phyloP scores from a whole-genome alignment of 2,113 vertebrate species.

The Sceloporus tristichus region DNA sequence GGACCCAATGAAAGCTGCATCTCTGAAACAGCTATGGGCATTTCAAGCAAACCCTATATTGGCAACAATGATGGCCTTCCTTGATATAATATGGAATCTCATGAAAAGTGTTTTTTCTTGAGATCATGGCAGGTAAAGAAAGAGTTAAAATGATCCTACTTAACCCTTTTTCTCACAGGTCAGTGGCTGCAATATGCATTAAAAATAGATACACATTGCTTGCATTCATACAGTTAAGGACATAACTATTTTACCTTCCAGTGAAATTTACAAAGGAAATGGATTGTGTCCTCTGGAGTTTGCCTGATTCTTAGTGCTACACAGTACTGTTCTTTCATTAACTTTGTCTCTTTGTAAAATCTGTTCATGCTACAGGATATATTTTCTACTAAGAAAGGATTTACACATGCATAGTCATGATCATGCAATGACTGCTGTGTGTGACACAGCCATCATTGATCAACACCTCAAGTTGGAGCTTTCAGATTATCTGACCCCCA shows the following conservation, averaged over 20 bases:
- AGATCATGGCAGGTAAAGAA: not conserved
- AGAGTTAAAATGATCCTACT: not conserved
- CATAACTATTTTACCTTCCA: not conserved
- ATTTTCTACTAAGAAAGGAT: not conserved
- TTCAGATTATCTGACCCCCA: not conserved
- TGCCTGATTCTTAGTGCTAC: conserved; percentile 15
- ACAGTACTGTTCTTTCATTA: conserved; percentile 26
- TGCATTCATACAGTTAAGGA: not conserved
- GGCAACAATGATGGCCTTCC: not conserved
- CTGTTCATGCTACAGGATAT: not conserved
- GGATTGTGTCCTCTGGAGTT: conserved; percentile 7
- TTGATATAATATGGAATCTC: not conserved
- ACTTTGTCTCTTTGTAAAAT: conserved; percentile 21
- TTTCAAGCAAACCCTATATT: not conserved
- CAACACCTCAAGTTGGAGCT: not conserved
- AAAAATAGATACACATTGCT: not conserved
- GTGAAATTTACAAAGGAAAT: not conserved
- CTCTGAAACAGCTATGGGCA: not conserved
- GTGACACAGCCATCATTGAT: not conserved
- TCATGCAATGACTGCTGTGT: not conserved
- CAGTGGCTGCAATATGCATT: not conserved
- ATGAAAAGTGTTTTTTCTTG: not conserved
- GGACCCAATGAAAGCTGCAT: not conserved
- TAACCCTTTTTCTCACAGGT: not conserved
- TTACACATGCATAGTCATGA: not conserved